phyloP scores from a whole-genome alignment of 2,797 vertebrate species.

The Microchirus variegatus region DNA sequence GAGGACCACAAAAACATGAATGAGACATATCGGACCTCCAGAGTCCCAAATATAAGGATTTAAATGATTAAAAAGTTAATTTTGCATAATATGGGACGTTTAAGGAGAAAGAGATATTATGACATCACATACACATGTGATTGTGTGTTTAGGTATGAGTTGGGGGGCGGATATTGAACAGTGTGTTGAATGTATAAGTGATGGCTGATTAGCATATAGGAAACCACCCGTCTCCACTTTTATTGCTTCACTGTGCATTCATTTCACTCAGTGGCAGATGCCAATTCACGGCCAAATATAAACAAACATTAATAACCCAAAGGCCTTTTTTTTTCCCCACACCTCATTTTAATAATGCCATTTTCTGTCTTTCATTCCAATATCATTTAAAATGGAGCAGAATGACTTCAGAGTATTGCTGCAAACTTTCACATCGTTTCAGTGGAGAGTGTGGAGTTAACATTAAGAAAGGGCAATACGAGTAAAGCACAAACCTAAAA shows the following conservation, averaged over 20 bases:
- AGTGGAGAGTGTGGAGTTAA: background rate
- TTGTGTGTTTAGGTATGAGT: conserved; percentile 4
- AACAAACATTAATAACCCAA: conserved; percentile 73
- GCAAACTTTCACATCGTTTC: conserved; percentile 11
- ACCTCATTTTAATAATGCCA: conserved; percentile 62
- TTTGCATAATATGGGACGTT: no score
- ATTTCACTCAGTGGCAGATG: conserved; percentile 56
- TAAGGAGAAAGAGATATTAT: no score
- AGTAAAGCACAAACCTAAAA: background rate
- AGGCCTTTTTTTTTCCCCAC: conserved; percentile 36
- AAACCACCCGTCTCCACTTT: conserved; percentile 61
- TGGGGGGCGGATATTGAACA: conserved; percentile 50
- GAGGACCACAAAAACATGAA: no score
- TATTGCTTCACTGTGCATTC: conserved; percentile 74
- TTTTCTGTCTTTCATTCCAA: conserved; percentile 44
- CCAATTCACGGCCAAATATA: conserved; percentile 62
- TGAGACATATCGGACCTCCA: no score
- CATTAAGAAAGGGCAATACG: background rate
- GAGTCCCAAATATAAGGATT: no score
- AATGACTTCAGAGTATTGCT: conserved; percentile 6
- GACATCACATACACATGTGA: background rate
- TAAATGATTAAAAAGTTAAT: no score
- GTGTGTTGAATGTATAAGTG: conserved; percentile 66
- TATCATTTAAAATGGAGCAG: conserved; percentile 34
- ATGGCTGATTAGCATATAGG: conserved; percentile 71